Base-by-base conservation (phyloP, 1,140 invertebrate species). In the Zaprionus gabonicus region DNA sequence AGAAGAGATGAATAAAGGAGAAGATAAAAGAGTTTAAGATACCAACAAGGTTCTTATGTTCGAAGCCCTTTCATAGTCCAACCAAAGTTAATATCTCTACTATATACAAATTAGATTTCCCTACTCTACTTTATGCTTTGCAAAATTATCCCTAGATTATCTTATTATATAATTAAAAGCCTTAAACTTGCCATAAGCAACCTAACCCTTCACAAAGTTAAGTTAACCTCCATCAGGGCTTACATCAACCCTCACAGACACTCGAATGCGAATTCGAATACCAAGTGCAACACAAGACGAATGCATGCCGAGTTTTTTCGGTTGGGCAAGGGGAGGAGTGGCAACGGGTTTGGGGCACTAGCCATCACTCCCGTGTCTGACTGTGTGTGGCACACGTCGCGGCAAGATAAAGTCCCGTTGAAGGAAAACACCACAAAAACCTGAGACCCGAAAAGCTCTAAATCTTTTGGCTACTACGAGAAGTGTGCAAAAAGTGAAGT, bases 361-460 rank as follows among this genome's bases (percentile, higher is more conserved):
- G 3, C 28, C 55, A 72, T 72, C 70, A 72, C 4, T 71, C 36
- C 59, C 20, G 27, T 63, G 27, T 63, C 38, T 63, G 10, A n/a
- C 59, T 63, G 25, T 46, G 25, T 71, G 60, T 44, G 41, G 68
- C 53, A 76, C 68, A 76, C 73, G 73, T 76, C 60, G 60, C 73
- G 31, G 59, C 4, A 64, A 76, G 73, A 76, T 76, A 76, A 77
- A 73, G 63, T 77, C 64, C 57, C 64, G 63, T 57, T 77, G 70
- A 73, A 68, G 63, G 59, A 78, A 75, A 74, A 69, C 71, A 66
- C 71, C 65, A 74, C 69, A 69, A 74, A 78, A 78, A 74, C 64
- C 71, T 63, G 68, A 76, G 73, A 27, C 55, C 73, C 67, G 20
- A 58, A 77, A 78, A 78, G 65, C 74, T 60, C 69, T 80, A 80